Evolutionary conservation across 1,140 invertebrate species (phyloP).

Genomic region (Drosophila kohkoa): DNA sequence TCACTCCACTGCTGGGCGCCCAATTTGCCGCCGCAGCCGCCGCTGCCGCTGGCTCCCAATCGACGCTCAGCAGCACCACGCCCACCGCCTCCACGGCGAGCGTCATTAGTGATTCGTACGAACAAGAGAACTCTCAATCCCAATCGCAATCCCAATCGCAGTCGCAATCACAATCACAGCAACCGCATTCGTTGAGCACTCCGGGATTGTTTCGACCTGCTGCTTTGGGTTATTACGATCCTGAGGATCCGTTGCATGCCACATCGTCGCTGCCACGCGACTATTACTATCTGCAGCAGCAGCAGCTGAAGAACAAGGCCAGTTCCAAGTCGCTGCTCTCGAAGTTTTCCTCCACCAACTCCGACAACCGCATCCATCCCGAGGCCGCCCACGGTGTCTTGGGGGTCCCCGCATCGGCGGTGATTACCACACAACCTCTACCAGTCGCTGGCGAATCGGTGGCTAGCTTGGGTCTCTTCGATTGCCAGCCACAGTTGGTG

Average conservation of each 20-base stretch:
- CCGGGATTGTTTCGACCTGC: conserved; percentile 68
- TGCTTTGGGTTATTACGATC: conserved; percentile 72
- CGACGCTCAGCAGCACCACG: conserved; percentile 68
- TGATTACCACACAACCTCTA: conserved; percentile 75
- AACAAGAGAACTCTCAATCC: conserved; percentile 63
- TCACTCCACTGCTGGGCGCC: conserved; percentile 76
- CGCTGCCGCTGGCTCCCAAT: conserved; percentile 71
- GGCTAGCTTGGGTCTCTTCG: conserved; percentile 59
- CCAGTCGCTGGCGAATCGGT: conserved; percentile 46
- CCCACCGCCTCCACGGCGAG: conserved; percentile 72
- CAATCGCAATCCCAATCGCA: conserved; percentile 62
- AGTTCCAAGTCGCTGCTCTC: conserved; percentile 73
- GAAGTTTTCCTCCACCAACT: conserved; percentile 75
- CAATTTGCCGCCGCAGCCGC: conserved; percentile 74
- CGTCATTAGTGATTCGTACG: conserved; percentile 71
- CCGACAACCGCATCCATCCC: conserved; percentile 81
- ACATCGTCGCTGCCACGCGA: conserved; percentile 80
- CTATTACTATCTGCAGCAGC: conserved; percentile 80
- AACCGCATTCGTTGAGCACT: conserved; percentile 70
- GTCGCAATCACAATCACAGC: conserved; percentile 60
- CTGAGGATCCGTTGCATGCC: conserved; percentile 75
- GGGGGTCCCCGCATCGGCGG: conserved; percentile 49
- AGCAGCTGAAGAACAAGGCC: conserved; percentile 78
- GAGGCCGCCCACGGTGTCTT: conserved; percentile 62
- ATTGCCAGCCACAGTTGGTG: conserved; percentile 55